Evolutionary conservation across 2,888 invertebrate species (phyloP).

Genomic region (Caenorhabditis wallacei): DNA sequence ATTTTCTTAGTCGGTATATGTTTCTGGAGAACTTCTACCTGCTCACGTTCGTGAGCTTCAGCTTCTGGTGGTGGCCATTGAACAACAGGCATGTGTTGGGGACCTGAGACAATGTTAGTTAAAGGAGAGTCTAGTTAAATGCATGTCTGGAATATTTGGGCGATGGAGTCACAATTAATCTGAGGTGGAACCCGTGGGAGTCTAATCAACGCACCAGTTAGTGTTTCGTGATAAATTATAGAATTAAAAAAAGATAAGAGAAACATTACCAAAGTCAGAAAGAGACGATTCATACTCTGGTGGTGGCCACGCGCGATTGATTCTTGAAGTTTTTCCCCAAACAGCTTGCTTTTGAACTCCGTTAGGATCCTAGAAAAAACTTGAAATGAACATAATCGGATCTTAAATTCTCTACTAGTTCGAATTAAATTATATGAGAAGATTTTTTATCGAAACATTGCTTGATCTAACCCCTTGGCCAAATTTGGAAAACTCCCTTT

Average conservation of each 20-base stretch:
- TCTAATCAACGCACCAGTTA: too few species aligned
- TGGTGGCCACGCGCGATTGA: conserved; percentile 79
- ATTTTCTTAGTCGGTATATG: conserved; percentile 76
- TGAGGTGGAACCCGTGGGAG: too few species aligned
- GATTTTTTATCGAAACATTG: too few species aligned
- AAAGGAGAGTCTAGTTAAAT: too few species aligned
- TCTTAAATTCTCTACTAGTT: too few species aligned
- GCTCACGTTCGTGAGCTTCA: conserved; percentile 76
- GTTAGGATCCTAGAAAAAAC: conserved; percentile 55
- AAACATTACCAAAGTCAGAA: conserved; percentile 37
- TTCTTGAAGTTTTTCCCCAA: conserved; percentile 67
- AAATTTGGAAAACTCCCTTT: too few species aligned
- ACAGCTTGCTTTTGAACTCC: conserved; percentile 63
- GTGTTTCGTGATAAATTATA: background rate
- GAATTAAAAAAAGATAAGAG: background rate
- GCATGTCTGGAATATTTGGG: too few species aligned
- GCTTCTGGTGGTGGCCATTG: conserved; percentile 82
- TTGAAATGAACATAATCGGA: too few species aligned
- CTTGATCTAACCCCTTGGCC: too few species aligned
- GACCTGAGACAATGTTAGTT: conserved; percentile 55
- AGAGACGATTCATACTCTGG: conserved; percentile 67
- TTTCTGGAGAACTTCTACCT: conserved; percentile 76
- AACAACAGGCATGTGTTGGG: conserved; percentile 75
- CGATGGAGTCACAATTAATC: too few species aligned
- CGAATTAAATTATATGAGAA: too few species aligned